phyloP scores from a whole-genome alignment of 2,113 vertebrate genomes.

The Rhynchopsitta pachyrhyncha region DNA sequence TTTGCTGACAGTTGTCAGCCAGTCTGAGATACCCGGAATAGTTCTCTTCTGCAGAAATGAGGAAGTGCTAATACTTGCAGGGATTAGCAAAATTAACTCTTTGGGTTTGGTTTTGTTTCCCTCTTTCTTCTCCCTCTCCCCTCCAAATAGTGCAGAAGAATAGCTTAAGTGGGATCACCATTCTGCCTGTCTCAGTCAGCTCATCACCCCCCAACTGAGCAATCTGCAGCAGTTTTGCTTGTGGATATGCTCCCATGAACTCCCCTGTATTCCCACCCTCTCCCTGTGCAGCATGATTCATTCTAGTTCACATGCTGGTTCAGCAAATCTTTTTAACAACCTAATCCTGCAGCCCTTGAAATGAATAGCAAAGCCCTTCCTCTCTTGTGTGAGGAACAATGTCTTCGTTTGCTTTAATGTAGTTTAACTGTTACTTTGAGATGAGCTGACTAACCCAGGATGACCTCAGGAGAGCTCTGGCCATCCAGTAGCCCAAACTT shows the following conservation, averaged over 20 bases:
- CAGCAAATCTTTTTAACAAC: neutral
- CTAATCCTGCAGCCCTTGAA: neutral
- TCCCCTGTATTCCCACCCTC: neutral
- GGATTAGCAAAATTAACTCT: neutral
- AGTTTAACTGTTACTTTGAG: neutral
- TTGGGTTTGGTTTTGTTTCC: neutral
- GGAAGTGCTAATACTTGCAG: slow-evolving; percentile 17
- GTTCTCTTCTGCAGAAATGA: slow-evolving; percentile 21
- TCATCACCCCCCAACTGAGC: neutral
- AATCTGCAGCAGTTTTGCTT: neutral
- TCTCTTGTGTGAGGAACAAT: neutral
- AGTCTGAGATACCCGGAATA: neutral
- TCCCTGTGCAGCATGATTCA: neutral
- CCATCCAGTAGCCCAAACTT: neutral
- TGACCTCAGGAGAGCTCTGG: neutral
- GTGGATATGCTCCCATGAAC: neutral
- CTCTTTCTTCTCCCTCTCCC: neutral
- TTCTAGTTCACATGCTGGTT: neutral
- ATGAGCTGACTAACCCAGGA: neutral
- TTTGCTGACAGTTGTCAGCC: neutral
- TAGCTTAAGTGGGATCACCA: neutral
- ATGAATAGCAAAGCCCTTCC: neutral
- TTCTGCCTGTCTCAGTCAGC: neutral
- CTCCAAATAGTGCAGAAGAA: neutral
- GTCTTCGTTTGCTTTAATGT: neutral